Percentiles rank a stretch among this genome's conserved stretches.
Evolutionary conservation across 1,140 invertebrate species (phyloP).

Genomic region (Drosophila persimilis): DNA sequence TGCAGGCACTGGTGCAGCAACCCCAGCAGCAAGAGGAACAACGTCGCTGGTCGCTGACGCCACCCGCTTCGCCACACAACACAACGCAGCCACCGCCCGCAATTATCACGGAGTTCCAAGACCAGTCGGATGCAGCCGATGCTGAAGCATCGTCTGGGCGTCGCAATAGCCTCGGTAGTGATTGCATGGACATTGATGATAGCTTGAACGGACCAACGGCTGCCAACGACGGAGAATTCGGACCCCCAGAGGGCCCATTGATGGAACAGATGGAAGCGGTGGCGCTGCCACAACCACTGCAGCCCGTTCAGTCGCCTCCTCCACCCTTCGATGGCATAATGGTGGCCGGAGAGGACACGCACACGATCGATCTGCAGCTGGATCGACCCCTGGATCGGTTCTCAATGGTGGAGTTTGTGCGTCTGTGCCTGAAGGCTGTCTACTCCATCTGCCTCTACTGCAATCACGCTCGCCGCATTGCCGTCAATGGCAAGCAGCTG

Average conservation of each 20-base stretch:
- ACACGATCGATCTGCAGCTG: slow-evolving; percentile 88
- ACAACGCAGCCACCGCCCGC: slow-evolving; percentile 29
- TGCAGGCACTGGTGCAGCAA: slow-evolving; percentile 9
- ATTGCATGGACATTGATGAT: slow-evolving; percentile 69
- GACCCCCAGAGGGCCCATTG: neutral
- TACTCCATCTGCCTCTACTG: slow-evolving; percentile 90
- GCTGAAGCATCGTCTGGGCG: slow-evolving; percentile 9
- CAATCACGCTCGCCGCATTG: slow-evolving; percentile 91
- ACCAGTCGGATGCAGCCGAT: slow-evolving; percentile 12
- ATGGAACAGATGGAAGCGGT: neutral
- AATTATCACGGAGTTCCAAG: slow-evolving; percentile 27
- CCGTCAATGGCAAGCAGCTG: slow-evolving; percentile 91
- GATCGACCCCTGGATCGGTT: slow-evolving; percentile 89
- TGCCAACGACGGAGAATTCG: neutral
- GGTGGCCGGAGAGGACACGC: slow-evolving; percentile 86
- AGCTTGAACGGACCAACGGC: slow-evolving; percentile 34
- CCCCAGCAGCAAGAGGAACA: slow-evolving; percentile 25
- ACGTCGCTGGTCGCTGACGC: slow-evolving; percentile 73
- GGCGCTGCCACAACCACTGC: neutral
- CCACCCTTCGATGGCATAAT: slow-evolving; percentile 63
- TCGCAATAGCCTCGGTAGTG: slow-evolving; percentile 64
- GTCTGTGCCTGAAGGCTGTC: slow-evolving; percentile 88
- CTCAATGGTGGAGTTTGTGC: slow-evolving; percentile 87
- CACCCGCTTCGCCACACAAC: slow-evolving; percentile 68
- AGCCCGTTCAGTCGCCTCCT: neutral